Evolutionary conservation across 2,888 invertebrate genomes (phyloP).

Genomic region (Mamestra brassicae): DNA sequence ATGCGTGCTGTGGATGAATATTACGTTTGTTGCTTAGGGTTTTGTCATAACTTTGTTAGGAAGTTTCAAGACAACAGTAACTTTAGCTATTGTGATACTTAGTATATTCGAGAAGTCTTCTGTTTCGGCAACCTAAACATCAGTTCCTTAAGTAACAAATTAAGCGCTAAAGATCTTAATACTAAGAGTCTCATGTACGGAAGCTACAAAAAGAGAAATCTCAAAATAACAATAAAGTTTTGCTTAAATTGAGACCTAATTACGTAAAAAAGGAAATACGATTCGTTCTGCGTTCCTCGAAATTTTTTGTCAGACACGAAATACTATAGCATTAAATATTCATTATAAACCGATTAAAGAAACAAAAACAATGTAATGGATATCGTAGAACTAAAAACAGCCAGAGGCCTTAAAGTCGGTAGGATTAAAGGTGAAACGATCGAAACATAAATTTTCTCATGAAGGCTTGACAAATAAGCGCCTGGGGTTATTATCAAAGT

Average conservation of each 20-base stretch:
- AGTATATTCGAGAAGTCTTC: background rate
- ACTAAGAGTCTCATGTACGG: background rate
- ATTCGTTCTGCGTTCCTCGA: constrained; percentile 39
- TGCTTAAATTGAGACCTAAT: constrained; percentile 25
- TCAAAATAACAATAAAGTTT: constrained; percentile 2
- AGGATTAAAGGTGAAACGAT: constrained; percentile 46
- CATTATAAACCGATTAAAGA: constrained; percentile 66
- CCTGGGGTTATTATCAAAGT: constrained; percentile 36
- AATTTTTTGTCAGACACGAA: constrained; percentile 45
- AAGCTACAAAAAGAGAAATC: constrained; percentile 32
- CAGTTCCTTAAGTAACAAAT: background rate
- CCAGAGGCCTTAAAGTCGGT: constrained; percentile 40
- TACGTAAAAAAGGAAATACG: constrained; percentile 37
- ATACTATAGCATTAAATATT: constrained; percentile 65
- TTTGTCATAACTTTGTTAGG: background rate
- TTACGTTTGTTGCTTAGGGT: constrained; percentile 18
- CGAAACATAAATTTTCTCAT: constrained; percentile 34
- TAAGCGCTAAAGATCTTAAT: background rate
- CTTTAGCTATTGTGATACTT: background rate
- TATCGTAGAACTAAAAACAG: constrained; percentile 39
- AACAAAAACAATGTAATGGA: constrained; percentile 61
- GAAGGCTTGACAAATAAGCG: constrained; percentile 29
- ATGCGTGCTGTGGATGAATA: constrained; percentile 1
- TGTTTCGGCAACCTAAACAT: no score
- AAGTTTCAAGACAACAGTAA: background rate